Percentiles rank a stretch among this genome's conserved stretches.
phyloP scores from a whole-genome alignment of 30 jellyfish, hydroid and myxozoan species.

The Euphysa ruthae region DNA sequence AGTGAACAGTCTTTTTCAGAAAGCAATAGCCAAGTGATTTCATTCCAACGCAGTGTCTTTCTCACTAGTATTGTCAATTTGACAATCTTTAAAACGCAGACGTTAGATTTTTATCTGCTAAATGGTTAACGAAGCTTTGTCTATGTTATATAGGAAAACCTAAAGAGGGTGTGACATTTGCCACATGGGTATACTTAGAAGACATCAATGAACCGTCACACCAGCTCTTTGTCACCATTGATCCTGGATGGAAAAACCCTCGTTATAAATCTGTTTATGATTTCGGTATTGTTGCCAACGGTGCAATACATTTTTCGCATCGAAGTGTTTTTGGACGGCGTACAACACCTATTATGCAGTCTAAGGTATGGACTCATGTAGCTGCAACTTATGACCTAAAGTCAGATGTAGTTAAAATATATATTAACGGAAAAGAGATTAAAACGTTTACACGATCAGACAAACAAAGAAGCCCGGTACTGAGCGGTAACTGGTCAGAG shows the following conservation, averaged over 20 bases:
- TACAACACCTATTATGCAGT: slow-evolving; percentile 54
- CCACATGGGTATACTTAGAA: slow-evolving; percentile 85
- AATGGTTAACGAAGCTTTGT: too few relatives aligned
- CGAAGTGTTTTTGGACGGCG: slow-evolving; percentile 81
- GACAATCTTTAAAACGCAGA: too few relatives aligned
- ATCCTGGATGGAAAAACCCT: slow-evolving; percentile 89
- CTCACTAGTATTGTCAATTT: too few relatives aligned
- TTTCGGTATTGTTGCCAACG: slow-evolving; percentile 58
- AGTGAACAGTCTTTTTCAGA: too few relatives aligned
- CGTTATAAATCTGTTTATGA: slow-evolving; percentile 74
- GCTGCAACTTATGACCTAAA: slow-evolving; percentile 78
- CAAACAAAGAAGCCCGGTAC: slow-evolving; percentile 27
- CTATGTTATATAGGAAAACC: slow-evolving; percentile 68
- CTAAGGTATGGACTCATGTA: slow-evolving; percentile 88
- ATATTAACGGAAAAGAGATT: slow-evolving; percentile 51
- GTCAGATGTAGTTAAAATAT: slow-evolving; percentile 47
- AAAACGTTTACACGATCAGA: slow-evolving; percentile 46
- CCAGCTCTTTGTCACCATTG: slow-evolving; percentile 83
- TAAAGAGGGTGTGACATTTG: slow-evolving; percentile 60
- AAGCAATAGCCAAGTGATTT: too few relatives aligned
- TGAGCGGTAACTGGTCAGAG: slow-evolving; percentile 88
- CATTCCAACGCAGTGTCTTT: too few relatives aligned
- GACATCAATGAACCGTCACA: slow-evolving; percentile 73
- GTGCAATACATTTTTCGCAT: slow-evolving; percentile 81
- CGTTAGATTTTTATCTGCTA: too few relatives aligned